phyloP scores from a whole-genome alignment of 2,113 vertebrate species.

The Neogobius melanostomus region DNA sequence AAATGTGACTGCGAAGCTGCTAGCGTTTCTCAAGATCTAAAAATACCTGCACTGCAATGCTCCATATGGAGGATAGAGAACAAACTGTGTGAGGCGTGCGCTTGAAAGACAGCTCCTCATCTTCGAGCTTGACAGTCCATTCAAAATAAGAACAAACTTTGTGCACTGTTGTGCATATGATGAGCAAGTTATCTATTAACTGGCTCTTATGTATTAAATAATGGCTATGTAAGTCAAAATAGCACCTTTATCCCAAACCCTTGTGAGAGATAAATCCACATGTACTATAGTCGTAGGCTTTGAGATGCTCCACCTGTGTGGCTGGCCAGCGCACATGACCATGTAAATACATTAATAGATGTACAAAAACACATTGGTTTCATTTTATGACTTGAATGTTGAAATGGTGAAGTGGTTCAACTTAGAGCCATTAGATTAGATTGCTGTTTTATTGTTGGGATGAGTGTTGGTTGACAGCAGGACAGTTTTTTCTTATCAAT shows the following conservation, averaged over 20 bases:
- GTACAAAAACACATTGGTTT: not conserved
- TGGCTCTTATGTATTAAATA: too few species aligned
- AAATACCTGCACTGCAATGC: constrained; percentile 54
- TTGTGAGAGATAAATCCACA: too few species aligned
- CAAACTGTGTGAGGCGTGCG: constrained; percentile 25
- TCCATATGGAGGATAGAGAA: constrained; percentile 47
- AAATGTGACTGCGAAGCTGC: constrained; percentile 43
- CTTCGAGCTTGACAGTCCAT: not conserved
- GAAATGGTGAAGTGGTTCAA: not conserved
- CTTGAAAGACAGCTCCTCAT: not conserved
- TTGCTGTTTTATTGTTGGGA: not conserved
- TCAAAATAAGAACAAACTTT: not conserved
- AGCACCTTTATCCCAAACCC: too few species aligned
- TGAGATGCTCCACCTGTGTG: not conserved
- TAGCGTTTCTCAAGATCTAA: constrained; percentile 46
- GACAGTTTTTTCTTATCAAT: not conserved
- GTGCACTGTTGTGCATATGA: too few species aligned
- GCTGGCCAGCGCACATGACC: not conserved
- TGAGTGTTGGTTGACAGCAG: not conserved
- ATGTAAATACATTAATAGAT: not conserved
- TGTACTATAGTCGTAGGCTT: not conserved
- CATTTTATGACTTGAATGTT: not conserved
- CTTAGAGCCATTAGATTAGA: constrained; percentile 14
- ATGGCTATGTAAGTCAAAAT: too few species aligned
- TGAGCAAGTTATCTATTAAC: too few species aligned